Conservation (phyloP, 2,888 invertebrate genomes). For the Hydraecia micacea region DNA sequence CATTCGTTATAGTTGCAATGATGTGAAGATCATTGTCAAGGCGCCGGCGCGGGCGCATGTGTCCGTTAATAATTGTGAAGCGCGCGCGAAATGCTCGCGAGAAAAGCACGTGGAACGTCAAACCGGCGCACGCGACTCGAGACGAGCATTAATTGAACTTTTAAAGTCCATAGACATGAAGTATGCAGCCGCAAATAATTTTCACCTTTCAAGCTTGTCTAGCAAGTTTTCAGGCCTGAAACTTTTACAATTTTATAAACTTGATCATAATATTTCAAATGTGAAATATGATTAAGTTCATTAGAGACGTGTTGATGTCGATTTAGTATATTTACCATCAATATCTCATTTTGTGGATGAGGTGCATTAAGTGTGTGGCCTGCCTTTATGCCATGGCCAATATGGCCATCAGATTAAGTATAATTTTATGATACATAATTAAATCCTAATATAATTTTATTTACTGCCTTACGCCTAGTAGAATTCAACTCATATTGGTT, state of each 20-base stretch:
- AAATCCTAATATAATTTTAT: conserved; percentile 20
- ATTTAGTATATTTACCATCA: background rate
- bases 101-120: conserved; percentile 64
- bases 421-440: conserved; percentile 7
- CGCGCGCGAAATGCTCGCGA: conserved; percentile 69
- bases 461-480: background rate
- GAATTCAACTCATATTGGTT: conserved; percentile 3
- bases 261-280: background rate
- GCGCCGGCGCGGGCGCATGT: conserved; percentile 70
- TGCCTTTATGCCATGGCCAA: too few relatives aligned
- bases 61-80: conserved; percentile 70
- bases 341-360: background rate
- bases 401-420: background rate
- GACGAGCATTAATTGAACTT: conserved; percentile 49
- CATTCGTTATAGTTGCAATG: conserved; percentile 67
- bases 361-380: background rate
- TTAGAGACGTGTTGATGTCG: background rate
- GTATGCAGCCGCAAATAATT: background rate
- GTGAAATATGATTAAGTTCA: background rate
- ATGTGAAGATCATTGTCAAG: conserved; percentile 85
- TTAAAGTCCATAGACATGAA: conserved; percentile 16
- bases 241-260: background rate
- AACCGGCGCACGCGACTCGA: conserved; percentile 61
- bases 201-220: background rate
- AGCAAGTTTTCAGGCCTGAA: background rate